These are phyloP conservation scores for Bombyx mandarina DNA, from an alignment of 1,140 invertebrate species.

Conservation along the genomic window DNA sequence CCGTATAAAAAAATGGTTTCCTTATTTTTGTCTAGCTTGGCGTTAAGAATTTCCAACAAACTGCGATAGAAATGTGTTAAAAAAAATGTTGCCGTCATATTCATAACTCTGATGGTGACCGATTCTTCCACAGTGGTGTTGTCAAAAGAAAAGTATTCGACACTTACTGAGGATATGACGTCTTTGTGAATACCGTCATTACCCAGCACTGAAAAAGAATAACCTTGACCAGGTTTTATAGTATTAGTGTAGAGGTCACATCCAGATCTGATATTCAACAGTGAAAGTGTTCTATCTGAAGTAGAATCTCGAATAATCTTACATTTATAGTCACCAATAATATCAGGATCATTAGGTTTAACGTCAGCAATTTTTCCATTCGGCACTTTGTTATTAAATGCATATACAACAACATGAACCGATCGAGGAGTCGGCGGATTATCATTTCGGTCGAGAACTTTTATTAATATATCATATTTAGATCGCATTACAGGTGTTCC, in stretches of 20 bases:
- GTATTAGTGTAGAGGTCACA: slow-evolving; percentile 85
- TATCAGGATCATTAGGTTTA: slow-evolving; percentile 91
- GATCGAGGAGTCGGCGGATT: slow-evolving; percentile 88
- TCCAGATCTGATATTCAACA: slow-evolving; percentile 80
- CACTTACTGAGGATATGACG: slow-evolving; percentile 86
- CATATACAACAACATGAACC: slow-evolving; percentile 84
- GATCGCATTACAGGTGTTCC: slow-evolving; percentile 87
- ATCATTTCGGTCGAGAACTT: slow-evolving; percentile 92
- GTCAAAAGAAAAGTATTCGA: slow-evolving; percentile 85
- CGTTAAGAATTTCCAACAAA: slow-evolving; percentile 80
- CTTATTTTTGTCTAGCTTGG: slow-evolving; percentile 71
- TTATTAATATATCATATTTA: slow-evolving; percentile 82
- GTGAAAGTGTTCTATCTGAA: slow-evolving; percentile 62
- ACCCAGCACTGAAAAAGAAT: slow-evolving; percentile 84
- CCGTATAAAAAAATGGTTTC: slow-evolving; percentile 81
- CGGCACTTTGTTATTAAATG: slow-evolving; percentile 81
- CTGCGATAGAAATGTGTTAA: slow-evolving; percentile 81
- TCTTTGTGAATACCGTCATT: slow-evolving; percentile 91
- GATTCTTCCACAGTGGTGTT: slow-evolving; percentile 88
- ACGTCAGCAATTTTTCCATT: slow-evolving; percentile 90
- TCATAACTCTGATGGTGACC: slow-evolving; percentile 80
- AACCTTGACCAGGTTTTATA: slow-evolving; percentile 78
- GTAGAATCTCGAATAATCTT: slow-evolving; percentile 77
- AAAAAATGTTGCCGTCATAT: slow-evolving; percentile 82
- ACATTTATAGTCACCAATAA: slow-evolving; percentile 89